Evolutionary conservation across 2,888 invertebrate species (phyloP).

Genomic region (Epistrophe eligans): DNA sequence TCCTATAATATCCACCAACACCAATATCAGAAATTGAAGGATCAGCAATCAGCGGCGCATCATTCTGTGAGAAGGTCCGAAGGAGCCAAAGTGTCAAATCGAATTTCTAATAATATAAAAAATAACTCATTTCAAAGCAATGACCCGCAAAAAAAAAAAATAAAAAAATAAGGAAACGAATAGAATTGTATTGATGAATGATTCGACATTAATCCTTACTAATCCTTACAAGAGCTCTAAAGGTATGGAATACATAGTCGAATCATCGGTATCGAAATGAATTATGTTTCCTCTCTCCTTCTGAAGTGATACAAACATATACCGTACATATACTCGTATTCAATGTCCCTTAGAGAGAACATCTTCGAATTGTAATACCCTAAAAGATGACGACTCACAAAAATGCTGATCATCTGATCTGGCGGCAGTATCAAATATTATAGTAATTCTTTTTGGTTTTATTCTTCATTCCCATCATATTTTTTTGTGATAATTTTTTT

Average conservation of each 20-base stretch:
- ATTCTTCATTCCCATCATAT: conserved; percentile 30
- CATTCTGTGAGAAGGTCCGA: conserved; percentile 6
- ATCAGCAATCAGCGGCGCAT: too few species aligned
- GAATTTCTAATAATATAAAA: conserved; percentile 47
- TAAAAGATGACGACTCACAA: conserved; percentile 72
- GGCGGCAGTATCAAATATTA: conserved; percentile 75
- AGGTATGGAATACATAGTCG: conserved; percentile 4
- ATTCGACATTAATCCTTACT: conserved; percentile 82
- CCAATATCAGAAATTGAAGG: conserved; percentile 52
- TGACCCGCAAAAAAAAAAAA: conserved; percentile 31
- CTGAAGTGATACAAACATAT: conserved; percentile 55
- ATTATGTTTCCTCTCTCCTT: conserved; percentile 61
- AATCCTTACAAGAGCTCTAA: conserved; percentile 69
- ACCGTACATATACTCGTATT: not conserved
- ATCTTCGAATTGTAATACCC: conserved; percentile 50
- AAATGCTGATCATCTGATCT: conserved; percentile 72
- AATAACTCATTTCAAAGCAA: conserved; percentile 44
- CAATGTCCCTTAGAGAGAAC: conserved; percentile 64
- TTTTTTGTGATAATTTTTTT: conserved; percentile 24
- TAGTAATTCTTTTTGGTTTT: conserved; percentile 31
- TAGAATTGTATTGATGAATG: conserved; percentile 81
- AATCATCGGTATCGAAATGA: conserved; percentile 55
- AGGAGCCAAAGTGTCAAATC: conserved; percentile 62
- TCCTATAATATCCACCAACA: conserved; percentile 6
- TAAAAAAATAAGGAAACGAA: conserved; percentile 58